Percentiles rank a stretch among this genome's conserved stretches.
These are phyloP conservation scores for Orchesella flavescens DNA, from an alignment of 2,888 invertebrate genomes.

Conservation along the genomic window DNA sequence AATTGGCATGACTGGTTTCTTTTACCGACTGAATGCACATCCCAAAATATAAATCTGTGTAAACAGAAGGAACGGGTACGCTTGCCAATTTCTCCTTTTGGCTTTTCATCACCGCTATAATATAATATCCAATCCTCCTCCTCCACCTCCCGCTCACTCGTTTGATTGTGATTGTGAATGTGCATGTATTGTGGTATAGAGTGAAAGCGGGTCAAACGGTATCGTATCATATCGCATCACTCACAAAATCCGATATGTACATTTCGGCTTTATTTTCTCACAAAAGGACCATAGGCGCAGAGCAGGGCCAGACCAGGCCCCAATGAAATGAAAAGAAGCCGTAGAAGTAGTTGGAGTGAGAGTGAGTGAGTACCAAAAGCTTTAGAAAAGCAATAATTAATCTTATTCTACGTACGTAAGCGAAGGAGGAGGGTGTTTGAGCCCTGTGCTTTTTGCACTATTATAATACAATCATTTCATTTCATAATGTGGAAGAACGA, in stretches of 20 bases:
- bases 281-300: conserved; percentile 30
- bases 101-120: conserved; percentile 39
- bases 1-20: conserved; percentile 39
- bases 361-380: no score
- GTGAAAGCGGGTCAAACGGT: conserved; percentile 42
- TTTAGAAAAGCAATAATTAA: conserved; percentile 38
- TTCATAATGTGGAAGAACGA: no score
- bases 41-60: background rate
- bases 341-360: no score
- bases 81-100: conserved; percentile 46
- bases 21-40: background rate
- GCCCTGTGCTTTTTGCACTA: conserved; percentile 11
- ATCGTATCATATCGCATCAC: conserved; percentile 15
- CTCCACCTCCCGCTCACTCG: no score
- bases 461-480: conserved; percentile 40
- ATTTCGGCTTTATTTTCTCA: conserved; percentile 3
- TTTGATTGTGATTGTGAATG: conserved; percentile 9
- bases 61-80: conserved; percentile 13
- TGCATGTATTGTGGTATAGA: conserved; percentile 6
- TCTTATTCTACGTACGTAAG: conserved; percentile 5
- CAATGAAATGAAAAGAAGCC: no score
- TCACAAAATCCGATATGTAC: conserved; percentile 7
- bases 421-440: no score
- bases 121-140: background rate
- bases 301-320: no score